Evolutionary conservation across 2,888 invertebrate genomes (phyloP).

Genomic region (Chrysolina oricalcia): DNA sequence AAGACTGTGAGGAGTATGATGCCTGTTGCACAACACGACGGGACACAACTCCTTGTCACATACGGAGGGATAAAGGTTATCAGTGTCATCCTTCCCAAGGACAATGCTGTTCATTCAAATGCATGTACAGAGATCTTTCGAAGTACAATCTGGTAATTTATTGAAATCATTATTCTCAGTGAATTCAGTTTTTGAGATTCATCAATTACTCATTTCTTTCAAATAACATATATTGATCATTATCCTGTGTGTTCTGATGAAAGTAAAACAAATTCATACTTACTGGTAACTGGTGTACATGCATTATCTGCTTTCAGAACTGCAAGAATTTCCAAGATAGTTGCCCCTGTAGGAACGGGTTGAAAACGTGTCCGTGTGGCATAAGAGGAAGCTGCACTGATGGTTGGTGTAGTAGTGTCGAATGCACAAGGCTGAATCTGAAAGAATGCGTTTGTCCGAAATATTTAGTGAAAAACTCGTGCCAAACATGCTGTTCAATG

Average conservation of each 20-base stretch:
- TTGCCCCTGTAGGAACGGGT: conserved; percentile 68
- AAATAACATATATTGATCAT: too few relatives aligned
- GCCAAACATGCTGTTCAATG: conserved; percentile 55
- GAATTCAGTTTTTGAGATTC: too few relatives aligned
- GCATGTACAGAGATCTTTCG: conserved; percentile 63
- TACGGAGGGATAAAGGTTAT: conserved; percentile 67
- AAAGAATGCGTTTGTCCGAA: conserved; percentile 71
- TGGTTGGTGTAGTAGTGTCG: conserved; percentile 72
- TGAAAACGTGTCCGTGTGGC: conserved; percentile 70
- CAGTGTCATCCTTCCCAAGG: conserved; percentile 75
- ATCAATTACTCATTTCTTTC: too few relatives aligned
- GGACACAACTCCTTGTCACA: conserved; percentile 72
- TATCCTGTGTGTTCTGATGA: too few relatives aligned
- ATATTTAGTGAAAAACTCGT: conserved; percentile 45
- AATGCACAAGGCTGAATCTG: conserved; percentile 72
- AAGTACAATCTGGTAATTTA: conserved; percentile 45
- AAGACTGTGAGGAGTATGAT: conserved; percentile 72
- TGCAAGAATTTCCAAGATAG: conserved; percentile 67
- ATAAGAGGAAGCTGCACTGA: conserved; percentile 72
- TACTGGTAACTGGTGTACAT: not conserved
- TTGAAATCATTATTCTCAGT: not conserved
- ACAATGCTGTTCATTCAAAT: conserved; percentile 72
- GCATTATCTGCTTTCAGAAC: conserved; percentile 65
- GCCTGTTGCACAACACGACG: conserved; percentile 74
- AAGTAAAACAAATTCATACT: too few relatives aligned